Conservation (phyloP, 2,113 vertebrate species). For the Sula dactylatra region DNA sequence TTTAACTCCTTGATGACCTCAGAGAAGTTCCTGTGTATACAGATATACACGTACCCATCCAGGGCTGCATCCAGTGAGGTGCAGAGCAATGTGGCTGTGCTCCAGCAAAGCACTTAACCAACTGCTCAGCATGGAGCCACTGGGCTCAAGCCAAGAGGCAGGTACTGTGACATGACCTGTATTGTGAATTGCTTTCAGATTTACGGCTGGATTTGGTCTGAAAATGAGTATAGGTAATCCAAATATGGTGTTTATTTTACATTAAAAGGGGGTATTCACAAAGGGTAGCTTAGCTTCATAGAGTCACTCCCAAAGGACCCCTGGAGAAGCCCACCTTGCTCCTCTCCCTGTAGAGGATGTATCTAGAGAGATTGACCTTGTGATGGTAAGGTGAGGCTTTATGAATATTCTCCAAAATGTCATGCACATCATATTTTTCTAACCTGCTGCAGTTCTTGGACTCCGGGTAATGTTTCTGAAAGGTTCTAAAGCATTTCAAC, state of each 20-base stretch:
- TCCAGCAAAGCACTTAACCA: conserved; percentile 26
- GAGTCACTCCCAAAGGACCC: not conserved
- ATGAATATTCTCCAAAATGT: not conserved
- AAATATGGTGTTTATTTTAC: not conserved
- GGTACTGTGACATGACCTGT: not conserved
- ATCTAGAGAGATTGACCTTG: not conserved
- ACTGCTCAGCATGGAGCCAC: not conserved
- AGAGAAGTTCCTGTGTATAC: not conserved
- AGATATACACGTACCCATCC: not conserved
- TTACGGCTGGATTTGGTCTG: not conserved
- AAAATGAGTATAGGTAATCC: not conserved
- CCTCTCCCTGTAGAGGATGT: not conserved
- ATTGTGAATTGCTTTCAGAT: not conserved
- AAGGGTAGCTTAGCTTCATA: not conserved
- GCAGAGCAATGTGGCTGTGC: not conserved
- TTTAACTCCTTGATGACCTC: conserved; percentile 1
- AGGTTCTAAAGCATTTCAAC: not conserved
- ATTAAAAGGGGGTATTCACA: not conserved
- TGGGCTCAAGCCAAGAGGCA: not conserved
- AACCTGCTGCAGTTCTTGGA: not conserved
- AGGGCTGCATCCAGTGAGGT: not conserved
- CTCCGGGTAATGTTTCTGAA: not conserved
- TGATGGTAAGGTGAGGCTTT: not conserved
- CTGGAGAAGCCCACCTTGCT: not conserved
- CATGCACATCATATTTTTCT: not conserved